Percentiles rank a stretch among this genome's conserved stretches.
Conservation (phyloP, 2,113 vertebrate genomes). For the Sterna hirundo region DNA sequence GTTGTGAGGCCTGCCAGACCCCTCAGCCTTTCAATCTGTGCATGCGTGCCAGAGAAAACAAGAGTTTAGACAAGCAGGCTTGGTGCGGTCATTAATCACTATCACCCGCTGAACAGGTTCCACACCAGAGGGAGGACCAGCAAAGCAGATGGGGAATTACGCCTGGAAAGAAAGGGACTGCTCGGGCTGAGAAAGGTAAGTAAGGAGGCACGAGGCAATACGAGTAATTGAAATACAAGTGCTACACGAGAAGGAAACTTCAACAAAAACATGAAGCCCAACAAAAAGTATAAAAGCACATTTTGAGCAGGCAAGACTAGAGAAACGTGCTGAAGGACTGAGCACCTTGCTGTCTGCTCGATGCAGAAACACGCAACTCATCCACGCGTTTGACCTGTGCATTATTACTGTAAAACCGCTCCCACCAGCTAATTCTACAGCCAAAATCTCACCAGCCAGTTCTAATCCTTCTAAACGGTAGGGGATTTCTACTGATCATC, state of each 20-base stretch:
- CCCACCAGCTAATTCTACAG: constrained; percentile 5
- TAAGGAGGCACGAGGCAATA: not conserved
- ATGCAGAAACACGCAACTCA: not conserved
- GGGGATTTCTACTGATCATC: constrained; percentile 54
- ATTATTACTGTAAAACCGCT: not conserved
- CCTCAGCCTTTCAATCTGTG: not conserved
- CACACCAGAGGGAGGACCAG: not conserved
- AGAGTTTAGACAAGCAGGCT: not conserved
- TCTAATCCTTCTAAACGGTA: constrained; percentile 56
- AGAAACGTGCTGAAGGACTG: not conserved
- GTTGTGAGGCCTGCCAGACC: not conserved
- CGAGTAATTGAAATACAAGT: not conserved
- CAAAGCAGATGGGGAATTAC: not conserved
- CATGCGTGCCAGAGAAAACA: not conserved
- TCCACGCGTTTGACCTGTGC: not conserved
- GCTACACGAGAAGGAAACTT: not conserved
- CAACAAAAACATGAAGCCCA: not conserved
- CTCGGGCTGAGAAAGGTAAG: not conserved
- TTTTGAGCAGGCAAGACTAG: not conserved
- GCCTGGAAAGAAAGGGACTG: not conserved
- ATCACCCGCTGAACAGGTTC: not conserved
- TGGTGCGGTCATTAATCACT: not conserved
- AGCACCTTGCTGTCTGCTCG: not conserved
- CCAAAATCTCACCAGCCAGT: not conserved
- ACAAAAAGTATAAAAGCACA: not conserved